These are phyloP conservation scores for Oplegnathus fasciatus DNA, from an alignment of 2,113 vertebrate species.

Conservation along the genomic window DNA sequence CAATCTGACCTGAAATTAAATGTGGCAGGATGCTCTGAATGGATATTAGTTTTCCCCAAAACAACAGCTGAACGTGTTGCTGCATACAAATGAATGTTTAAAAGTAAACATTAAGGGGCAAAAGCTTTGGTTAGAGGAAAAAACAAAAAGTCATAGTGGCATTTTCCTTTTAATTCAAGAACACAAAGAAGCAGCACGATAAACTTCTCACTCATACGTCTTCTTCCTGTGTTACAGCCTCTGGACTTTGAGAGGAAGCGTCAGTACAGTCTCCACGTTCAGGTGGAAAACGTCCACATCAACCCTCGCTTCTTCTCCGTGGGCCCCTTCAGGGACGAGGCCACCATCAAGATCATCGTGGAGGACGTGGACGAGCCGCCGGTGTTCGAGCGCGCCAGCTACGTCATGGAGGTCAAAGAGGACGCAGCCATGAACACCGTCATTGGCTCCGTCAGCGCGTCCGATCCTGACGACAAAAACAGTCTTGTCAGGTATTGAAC, in stretches of 20 bases:
- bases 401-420: slow-evolving; percentile 93
- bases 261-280: slow-evolving; percentile 90
- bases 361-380: slow-evolving; percentile 96
- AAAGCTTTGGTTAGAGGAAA: not conserved
- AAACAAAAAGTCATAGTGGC: not conserved
- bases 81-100: slow-evolving; percentile 49
- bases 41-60: slow-evolving; percentile 34
- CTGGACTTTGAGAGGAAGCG: slow-evolving; percentile 94
- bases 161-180: not conserved
- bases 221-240: slow-evolving; percentile 76
- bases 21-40: slow-evolving; percentile 46
- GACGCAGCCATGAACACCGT: slow-evolving; percentile 86
- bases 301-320: slow-evolving; percentile 90
- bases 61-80: slow-evolving; percentile 15
- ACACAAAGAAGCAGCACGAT: not conserved
- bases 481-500: slow-evolving; percentile 90
- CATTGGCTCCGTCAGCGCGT: slow-evolving; percentile 90
- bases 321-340: slow-evolving; percentile 92
- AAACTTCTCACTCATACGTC: no score
- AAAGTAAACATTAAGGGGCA: slow-evolving; percentile 4
- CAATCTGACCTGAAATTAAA: slow-evolving; percentile 61
- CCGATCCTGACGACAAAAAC: slow-evolving; percentile 90
- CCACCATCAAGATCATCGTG: slow-evolving; percentile 89
- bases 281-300: slow-evolving; percentile 91
- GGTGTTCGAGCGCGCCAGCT: slow-evolving; percentile 89